Evolutionary conservation across 1,140 invertebrate species (phyloP).

Genomic region (Eumeta japonica): DNA sequence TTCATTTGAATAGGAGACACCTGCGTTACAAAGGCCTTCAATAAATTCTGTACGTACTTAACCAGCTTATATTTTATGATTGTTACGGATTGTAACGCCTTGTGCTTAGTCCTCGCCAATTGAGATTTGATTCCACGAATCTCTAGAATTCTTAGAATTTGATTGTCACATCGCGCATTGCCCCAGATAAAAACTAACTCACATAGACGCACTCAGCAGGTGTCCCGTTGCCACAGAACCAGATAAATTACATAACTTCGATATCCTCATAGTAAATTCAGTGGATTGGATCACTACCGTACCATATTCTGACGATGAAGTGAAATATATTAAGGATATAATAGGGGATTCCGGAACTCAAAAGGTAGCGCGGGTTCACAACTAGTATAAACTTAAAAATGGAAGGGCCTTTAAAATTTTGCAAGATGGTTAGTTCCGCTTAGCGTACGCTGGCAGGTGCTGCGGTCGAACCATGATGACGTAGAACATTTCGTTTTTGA

Average conservation of each 20-base stretch:
- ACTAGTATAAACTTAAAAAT: constrained; percentile 4
- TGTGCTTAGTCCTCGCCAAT: constrained; percentile 16
- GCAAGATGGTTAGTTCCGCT: constrained; percentile 4
- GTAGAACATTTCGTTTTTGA: constrained; percentile 9
- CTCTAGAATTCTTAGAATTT: constrained; percentile 18
- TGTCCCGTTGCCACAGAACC: constrained; percentile 1
- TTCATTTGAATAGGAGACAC: constrained; percentile 30
- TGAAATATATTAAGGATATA: constrained; percentile 5
- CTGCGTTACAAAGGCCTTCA: constrained; percentile 21
- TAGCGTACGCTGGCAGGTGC: constrained; percentile 4
- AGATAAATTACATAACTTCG: constrained; percentile 2
- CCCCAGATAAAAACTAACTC: constrained; percentile 14
- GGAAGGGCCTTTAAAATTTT: constrained; percentile 2
- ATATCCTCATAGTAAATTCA: constrained; percentile 1
- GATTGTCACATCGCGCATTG: constrained; percentile 22
- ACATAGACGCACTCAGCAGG: constrained; percentile 13
- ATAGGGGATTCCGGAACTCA: constrained; percentile 2
- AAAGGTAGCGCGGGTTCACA: background rate
- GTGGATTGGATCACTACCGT: constrained; percentile 5
- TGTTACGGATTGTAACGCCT: constrained; percentile 24
- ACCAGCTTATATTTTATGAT: constrained; percentile 21
- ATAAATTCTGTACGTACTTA: constrained; percentile 20
- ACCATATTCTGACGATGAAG: constrained; percentile 6
- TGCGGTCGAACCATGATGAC: constrained; percentile 7
- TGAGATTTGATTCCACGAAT: constrained; percentile 18